Evolutionary conservation across 2,797 vertebrate genomes (phyloP).

Genomic region (Orestias chungarensis): DNA sequence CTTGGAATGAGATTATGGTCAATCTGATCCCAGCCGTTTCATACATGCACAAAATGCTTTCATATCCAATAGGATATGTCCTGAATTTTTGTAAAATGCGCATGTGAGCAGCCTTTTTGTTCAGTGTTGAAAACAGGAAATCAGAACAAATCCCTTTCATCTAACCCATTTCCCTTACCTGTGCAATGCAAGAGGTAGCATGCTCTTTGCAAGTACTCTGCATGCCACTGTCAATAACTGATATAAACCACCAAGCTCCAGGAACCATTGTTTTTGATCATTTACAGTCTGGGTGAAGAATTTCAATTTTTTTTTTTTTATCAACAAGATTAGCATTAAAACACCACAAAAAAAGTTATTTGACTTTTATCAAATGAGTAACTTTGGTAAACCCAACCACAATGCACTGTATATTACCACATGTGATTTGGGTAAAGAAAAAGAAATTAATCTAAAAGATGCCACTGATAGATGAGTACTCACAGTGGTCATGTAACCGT

Average conservation of each 20-base stretch:
- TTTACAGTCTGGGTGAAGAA: neutral
- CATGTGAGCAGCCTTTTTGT: neutral
- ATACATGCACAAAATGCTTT: neutral
- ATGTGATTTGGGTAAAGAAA: neutral
- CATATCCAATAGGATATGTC: neutral
- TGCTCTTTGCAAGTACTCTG: neutral
- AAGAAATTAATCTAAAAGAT: neutral
- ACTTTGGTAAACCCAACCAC: neutral
- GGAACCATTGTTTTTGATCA: neutral
- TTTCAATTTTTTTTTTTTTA: neutral
- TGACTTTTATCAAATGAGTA: neutral
- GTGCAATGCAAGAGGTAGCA: constrained; percentile 40
- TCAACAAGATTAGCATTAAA: neutral
- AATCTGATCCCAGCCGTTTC: neutral
- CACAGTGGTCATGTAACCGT: neutral
- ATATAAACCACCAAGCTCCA: neutral
- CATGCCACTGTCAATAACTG: constrained; percentile 3
- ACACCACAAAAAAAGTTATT: neutral
- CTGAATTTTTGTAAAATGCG: neutral
- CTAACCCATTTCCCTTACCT: constrained; percentile 71
- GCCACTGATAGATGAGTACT: neutral
- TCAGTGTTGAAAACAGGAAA: constrained; percentile 67
- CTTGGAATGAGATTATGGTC: neutral
- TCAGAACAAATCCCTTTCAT: constrained; percentile 47
- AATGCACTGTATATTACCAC: neutral